Base-by-base conservation (phyloP, 35 echinoderm and acorn worm species). In the Lytechinus variegatus region DNA sequence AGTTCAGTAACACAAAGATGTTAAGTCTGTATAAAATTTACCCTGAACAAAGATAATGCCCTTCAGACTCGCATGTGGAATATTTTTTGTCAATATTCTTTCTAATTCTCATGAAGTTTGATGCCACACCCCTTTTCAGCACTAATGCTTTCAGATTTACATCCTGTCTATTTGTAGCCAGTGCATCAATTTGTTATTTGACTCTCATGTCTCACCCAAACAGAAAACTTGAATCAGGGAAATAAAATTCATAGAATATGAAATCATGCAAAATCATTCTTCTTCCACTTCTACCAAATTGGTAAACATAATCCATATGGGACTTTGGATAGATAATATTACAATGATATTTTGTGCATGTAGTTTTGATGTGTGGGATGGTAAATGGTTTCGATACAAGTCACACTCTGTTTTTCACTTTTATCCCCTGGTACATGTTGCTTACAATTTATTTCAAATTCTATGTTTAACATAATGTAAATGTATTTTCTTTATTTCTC, bases 341-440 rank as follows among this genome's bases (percentile, higher is more conserved):
- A 79, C 66, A 79, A 8, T 24, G 24, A 71, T 13, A 21, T 71
- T 71, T 71, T 5, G 4, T 79, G 66, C 66, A 79, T 79, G 66
- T 6, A 79, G 66, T 79, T 79, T 79, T 79, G 66, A 79, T 79
- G 66, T 79, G 19, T 79, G 66, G 19, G 66, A 24, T 14, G 16
- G 66, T 79, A 79, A 79, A n/a, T 79, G 66, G 66, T 79, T 79
- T 79, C 66, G 19, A 79, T 79, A 79, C 66, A 79, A 79, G 66
- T n/a, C 24, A 24, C n/a, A 79, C n/a, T 79, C n/a, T 24, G n/a
- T 6, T 79, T 79, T 79, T 24, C 19, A 79, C 4, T 79, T 79
- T 24, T 6, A 4, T 79, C 66, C 61, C 66, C 8, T 79, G 66
- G 19, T 79, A 79, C 6, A 19, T 79, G 66, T 79, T 19, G n/a